Base-by-base conservation (phyloP, 2,797 vertebrate genomes). In the Hirundo rustica region DNA sequence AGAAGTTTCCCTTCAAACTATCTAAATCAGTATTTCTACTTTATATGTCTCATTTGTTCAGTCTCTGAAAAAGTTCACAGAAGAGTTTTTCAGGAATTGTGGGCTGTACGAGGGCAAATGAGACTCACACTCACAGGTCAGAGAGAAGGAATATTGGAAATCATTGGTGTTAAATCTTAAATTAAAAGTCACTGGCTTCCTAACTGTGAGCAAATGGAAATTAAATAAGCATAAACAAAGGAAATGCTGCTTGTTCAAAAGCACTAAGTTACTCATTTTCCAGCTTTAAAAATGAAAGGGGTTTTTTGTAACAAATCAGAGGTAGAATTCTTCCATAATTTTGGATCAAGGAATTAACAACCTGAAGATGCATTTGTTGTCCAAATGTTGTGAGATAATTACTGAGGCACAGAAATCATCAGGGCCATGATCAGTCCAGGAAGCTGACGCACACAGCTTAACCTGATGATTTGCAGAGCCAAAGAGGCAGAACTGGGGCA, bases 191-290 rank as follows among this genome's bases (percentile, higher is more conserved):
- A 18, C 26, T 84, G 10, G 3, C 32, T 80, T 81, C 45, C n/a
- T n/a, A 7, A 10, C 34, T 10, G 12, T 50, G 36, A 77, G 18
- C 9, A 71, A 95, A 89, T 11, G 14, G 47, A 93, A 96, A 96
- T 95, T 75, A 82, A 94, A 94, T 25, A 47, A 79, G 42, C 30
- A 91, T 54, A 77, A 76, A 61, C 13, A 88, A 82, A 92, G 54
- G 84, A 73, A 76, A 82, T 23, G 70, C 7, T 83, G 58, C 58
- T 83, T 13, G 7, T 25, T 18, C 8, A 7, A 71, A 96, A 97
- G 71, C 32, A 87, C n/a, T 45, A 83, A 65, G 42, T n/a, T 89
- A 30, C 60, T 76, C 3, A 2, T 76, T 86, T 89, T 57, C 12
- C 54, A 64, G 11, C 21, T 79, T 55, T 73, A 72, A 71, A 87